Conservation (phyloP, 1,140 invertebrate genomes). For the Gryllus bimaculatus region DNA sequence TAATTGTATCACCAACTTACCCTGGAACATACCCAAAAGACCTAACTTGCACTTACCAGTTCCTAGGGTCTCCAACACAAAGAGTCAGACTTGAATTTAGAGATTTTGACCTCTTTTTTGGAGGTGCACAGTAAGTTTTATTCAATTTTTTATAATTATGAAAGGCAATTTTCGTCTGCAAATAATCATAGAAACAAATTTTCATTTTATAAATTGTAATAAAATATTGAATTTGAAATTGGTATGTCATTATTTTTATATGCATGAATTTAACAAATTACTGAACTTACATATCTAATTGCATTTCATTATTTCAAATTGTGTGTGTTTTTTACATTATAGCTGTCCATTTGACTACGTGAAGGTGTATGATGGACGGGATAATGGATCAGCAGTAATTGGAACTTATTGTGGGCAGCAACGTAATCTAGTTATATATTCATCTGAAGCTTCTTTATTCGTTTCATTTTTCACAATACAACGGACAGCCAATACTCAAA, state of each 20-base stretch:
- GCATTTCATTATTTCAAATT: too few relatives aligned
- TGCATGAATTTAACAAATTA: too few relatives aligned
- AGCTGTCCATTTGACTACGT: slow-evolving; percentile 98
- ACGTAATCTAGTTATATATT: slow-evolving; percentile 88
- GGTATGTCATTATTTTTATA: too few relatives aligned
- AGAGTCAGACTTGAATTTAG: slow-evolving; percentile 91
- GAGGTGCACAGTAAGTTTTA: slow-evolving; percentile 89
- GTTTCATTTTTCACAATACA: slow-evolving; percentile 83
- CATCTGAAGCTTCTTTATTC: slow-evolving; percentile 77
- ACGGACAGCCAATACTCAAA: slow-evolving; percentile 82
- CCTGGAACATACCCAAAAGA: slow-evolving; percentile 98
- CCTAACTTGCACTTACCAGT: slow-evolving; percentile 84
- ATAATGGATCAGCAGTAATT: slow-evolving; percentile 77
- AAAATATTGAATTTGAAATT: too few relatives aligned
- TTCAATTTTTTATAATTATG: background rate
- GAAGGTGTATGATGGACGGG: slow-evolving; percentile 88
- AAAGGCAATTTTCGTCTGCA: too few relatives aligned
- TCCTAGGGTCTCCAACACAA: slow-evolving; percentile 82
- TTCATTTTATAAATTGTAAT: too few relatives aligned
- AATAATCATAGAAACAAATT: too few relatives aligned
- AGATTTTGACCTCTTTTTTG: slow-evolving; percentile 98
- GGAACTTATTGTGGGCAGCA: slow-evolving; percentile 97
- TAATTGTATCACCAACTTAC: slow-evolving; percentile 93
- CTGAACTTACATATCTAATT: too few relatives aligned
- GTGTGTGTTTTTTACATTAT: slow-evolving; percentile 26